These are phyloP conservation scores for Drosophila tani DNA, from an alignment of 1,140 invertebrate genomes.

Conservation along the genomic window DNA sequence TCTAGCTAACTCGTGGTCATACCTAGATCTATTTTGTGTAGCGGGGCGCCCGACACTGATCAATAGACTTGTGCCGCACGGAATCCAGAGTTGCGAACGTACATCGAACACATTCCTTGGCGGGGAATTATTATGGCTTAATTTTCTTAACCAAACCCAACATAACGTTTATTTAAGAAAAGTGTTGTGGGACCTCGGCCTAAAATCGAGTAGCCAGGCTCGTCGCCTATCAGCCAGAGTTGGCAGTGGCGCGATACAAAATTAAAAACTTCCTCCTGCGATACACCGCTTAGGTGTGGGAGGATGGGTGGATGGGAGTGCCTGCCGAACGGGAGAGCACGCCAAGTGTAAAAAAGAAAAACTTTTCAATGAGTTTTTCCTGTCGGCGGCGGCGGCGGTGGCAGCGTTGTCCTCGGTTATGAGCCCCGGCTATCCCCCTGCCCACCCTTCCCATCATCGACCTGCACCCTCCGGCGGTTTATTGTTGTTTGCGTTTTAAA, in stretches of 20 bases:
- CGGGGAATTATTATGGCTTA: no score
- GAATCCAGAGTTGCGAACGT: no score
- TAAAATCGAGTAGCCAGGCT: constrained; percentile 14
- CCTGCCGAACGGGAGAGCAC: constrained; percentile 57
- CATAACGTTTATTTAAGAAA: neutral
- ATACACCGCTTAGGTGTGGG: constrained; percentile 56
- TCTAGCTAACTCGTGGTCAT: no score
- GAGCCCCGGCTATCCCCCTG: constrained; percentile 48
- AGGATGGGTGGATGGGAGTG: neutral
- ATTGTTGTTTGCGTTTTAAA: constrained; percentile 82
- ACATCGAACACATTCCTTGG: neutral
- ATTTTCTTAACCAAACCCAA: neutral
- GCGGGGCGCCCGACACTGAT: no score
- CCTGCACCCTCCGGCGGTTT: constrained; percentile 48
- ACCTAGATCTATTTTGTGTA: no score
- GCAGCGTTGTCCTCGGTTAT: constrained; percentile 66
- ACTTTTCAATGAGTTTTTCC: constrained; percentile 84
- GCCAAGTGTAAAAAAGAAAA: constrained; percentile 82
- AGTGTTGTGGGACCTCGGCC: neutral
- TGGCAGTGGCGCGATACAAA: constrained; percentile 66
- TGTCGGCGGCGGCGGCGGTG: constrained; percentile 56
- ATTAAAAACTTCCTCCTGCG: constrained; percentile 84
- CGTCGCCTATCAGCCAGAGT: constrained; percentile 35
- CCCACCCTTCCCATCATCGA: constrained; percentile 3
- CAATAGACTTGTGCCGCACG: no score